Base-by-base conservation (phyloP, 2,113 vertebrate species). In the Cyanoliseus patagonus region DNA sequence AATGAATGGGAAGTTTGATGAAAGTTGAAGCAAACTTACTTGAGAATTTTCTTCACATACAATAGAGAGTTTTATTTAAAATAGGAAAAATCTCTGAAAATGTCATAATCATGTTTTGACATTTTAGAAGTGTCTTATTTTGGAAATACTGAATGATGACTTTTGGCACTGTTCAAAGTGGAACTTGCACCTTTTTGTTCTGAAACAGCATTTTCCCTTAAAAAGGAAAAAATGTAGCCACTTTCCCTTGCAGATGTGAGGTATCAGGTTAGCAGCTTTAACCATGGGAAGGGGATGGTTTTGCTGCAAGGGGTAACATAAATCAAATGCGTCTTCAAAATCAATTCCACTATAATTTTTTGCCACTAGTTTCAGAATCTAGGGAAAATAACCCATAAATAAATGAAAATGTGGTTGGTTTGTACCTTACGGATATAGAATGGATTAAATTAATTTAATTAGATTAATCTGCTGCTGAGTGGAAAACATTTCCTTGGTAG, bases 261-360 rank as follows among this genome's bases (percentile, higher is more conserved):
- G 73, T 66, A 88, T 94, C 44, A 77, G 47, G 55, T 85, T 96
- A 90, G 61, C 51, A 78, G 70, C 31, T 46, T 94, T 86, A 85
- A 49, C 79, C 88, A 90, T 57, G 77, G 82, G 82, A 96, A 93
- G 66, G 30, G 80, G 35, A 77, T 52, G 63, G 42, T 86, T 96
- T 94, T 93, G 63, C 92, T 87, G 69, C 62, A 84, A 92, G 69
- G 79, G 59, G 23, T 96, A 95, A 96, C 80, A 80, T 90, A 92
- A 97, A 96, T 97, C 94, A 97, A 91, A 93, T 88, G 87, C 15
- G 4, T 92, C 86, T 94, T 92, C 78, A 82, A 61, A 90, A 97
- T 94, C 89, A 94, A 95, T 95, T 94, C 74, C 78, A 69, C 47
- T 76, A 8, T 24, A 49, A 2, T 52, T 74, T 79, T 68, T 80